These are phyloP conservation scores for Harpagifer antarcticus DNA, from an alignment of 2,797 vertebrate genomes.

Conservation along the genomic window DNA sequence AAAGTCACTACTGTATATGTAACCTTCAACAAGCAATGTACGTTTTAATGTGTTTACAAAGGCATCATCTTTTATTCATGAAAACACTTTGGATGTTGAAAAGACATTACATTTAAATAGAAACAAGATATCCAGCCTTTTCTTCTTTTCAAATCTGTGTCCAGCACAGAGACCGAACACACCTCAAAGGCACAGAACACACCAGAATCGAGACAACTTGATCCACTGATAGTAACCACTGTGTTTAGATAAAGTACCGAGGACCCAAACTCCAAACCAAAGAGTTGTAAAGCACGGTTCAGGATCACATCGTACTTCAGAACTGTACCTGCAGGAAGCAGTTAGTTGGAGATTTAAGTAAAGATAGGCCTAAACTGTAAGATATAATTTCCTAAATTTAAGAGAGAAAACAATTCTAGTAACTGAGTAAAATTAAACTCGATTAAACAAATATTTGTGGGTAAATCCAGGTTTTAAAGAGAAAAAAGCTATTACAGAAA, in stretches of 20 bases:
- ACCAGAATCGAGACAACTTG: not conserved
- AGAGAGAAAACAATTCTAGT: not conserved
- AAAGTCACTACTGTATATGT: no score
- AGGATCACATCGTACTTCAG: not conserved
- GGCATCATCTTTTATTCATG: constrained; percentile 15
- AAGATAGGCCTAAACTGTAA: not conserved
- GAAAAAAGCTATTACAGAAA: no score
- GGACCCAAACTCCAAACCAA: not conserved
- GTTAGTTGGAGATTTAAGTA: not conserved
- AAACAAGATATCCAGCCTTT: constrained; percentile 16
- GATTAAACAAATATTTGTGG: not conserved
- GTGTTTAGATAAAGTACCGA: not conserved
- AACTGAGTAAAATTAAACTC: not conserved
- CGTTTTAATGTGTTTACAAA: constrained; percentile 1
- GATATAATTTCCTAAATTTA: no score
- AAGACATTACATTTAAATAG: constrained; percentile 21
- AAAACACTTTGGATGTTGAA: constrained; percentile 11
- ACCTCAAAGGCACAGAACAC: constrained; percentile 14
- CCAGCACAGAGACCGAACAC: not conserved
- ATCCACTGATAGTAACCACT: not conserved
- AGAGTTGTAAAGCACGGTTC: not conserved
- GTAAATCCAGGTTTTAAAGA: no score
- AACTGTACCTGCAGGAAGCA: not conserved
- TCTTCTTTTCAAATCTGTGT: not conserved
- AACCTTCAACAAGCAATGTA: not conserved